Evolutionary conservation across 2,113 vertebrate species (phyloP).

Genomic region (Benitochromis conjunctus): DNA sequence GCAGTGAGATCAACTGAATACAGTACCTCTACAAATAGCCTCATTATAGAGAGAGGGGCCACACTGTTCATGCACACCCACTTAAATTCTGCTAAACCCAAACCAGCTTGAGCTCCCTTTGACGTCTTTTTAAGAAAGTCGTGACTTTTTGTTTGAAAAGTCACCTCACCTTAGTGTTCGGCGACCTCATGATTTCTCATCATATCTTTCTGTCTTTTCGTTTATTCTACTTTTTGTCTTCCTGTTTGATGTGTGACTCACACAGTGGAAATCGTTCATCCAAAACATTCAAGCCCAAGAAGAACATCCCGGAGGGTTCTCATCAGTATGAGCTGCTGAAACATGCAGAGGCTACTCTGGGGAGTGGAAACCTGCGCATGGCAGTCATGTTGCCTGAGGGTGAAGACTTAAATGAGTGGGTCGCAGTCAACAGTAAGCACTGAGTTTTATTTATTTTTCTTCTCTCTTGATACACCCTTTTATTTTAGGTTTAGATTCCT

Average conservation of each 20-base stretch:
- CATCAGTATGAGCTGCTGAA: conserved; percentile 95
- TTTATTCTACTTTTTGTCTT: neutral
- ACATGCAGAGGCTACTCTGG: conserved; percentile 91
- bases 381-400: conserved; percentile 92
- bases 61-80: neutral
- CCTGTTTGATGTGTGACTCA: conserved; percentile 30
- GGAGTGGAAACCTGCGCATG: conserved; percentile 91
- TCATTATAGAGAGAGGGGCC: conserved; percentile 36
- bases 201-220: neutral
- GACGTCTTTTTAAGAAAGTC: neutral
- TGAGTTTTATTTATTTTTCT: neutral
- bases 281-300: conserved; percentile 96
- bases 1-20: conserved; percentile 7
- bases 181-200: neutral
- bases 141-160: neutral
- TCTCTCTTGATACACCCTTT: neutral
- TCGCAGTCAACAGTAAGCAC: conserved; percentile 92
- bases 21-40: conserved; percentile 24
- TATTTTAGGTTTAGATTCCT: neutral
- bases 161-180: neutral
- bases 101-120: neutral
- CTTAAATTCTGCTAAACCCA: neutral
- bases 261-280: conserved; percentile 87
- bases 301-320: conserved; percentile 94
- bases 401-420: conserved; percentile 95